A percentile compares a stretch with the other conserved stretches of the same genome.
Conservation (phyloP, 2,888 invertebrate species). For the Cacoxenus indagator region DNA sequence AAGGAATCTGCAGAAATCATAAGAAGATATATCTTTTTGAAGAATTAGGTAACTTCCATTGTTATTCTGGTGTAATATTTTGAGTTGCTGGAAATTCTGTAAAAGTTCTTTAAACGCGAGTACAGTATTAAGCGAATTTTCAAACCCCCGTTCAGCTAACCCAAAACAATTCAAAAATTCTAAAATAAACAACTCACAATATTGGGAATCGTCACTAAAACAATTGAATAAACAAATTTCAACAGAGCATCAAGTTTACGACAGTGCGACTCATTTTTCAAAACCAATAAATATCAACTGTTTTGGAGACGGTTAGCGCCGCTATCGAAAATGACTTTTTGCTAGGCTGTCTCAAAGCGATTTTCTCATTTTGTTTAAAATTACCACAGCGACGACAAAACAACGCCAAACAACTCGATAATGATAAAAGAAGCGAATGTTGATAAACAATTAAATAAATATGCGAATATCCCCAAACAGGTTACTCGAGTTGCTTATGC, state of each 20-base stretch:
- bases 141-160: too few species aligned
- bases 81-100: too few species aligned
- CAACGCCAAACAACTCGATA: constrained; percentile 15
- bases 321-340: not conserved
- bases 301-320: not conserved
- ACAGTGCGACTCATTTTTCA: not conserved
- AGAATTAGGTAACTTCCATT: too few species aligned
- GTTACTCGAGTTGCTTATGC: constrained; percentile 60
- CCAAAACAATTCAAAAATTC: too few species aligned
- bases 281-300: not conserved
- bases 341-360: not conserved
- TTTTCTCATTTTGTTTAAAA: constrained; percentile 31
- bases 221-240: not conserved
- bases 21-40: too few species aligned
- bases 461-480: constrained; percentile 48
- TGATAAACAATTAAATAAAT: constrained; percentile 20
- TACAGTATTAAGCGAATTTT: too few species aligned
- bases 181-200: not conserved
- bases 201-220: not conserved
- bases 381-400: constrained; percentile 26
- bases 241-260: not conserved
- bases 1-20: too few species aligned
- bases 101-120: too few species aligned
- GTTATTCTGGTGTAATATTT: too few species aligned
- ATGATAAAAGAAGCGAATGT: constrained; percentile 4